Base-by-base conservation (phyloP, 2,113 vertebrate genomes). In the Pteruthius melanotis region DNA sequence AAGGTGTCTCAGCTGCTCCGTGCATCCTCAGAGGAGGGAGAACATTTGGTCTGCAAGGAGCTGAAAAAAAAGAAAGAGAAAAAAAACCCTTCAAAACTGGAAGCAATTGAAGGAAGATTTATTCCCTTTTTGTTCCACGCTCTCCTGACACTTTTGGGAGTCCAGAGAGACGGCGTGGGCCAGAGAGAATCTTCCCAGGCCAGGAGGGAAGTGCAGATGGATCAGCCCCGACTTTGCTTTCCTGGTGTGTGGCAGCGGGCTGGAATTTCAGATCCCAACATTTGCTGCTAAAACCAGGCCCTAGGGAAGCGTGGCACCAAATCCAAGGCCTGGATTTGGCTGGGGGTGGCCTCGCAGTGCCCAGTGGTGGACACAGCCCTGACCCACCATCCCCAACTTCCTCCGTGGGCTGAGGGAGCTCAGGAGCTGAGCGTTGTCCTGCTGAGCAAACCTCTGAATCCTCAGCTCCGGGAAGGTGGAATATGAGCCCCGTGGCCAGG, bases 401-500 rank as follows among this genome's bases (percentile, higher is more conserved):
- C 66, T 19, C 2, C 2, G 0, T 1, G 39, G 44, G 5, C 0
- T 11, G 60, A 23, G 50, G 72, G 13, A 47, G 10, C 35, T 61
- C 20, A 1, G 33, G 65, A 68, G 44, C 10, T 30, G n/a, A 53
- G 45, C 1, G 0, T 15, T 26, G 39, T 8, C n/a, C 33, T 33
- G 12, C 28, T 11, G 45, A n/a, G 76, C 6, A 77, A 84, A 70
- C 6, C 54, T 35, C 50, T 50, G 20, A 31, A 44, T 39, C 37
- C 11, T 13, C 35, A 59, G 31, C 80, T 5, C 44, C 44, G 4
- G 76, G 50, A 37, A 18, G 45, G 39, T 37, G 59, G 53, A 71
- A 85, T 1, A 15, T 0, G 33, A 68, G 23, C 37, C 31, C 74
- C 7, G 37, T 1, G 3, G 21, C 14, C 35, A 10, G 1, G 0